These are phyloP conservation scores for Euzetes globulus DNA, from an alignment of 2,888 invertebrate species.

Conservation along the genomic window DNA sequence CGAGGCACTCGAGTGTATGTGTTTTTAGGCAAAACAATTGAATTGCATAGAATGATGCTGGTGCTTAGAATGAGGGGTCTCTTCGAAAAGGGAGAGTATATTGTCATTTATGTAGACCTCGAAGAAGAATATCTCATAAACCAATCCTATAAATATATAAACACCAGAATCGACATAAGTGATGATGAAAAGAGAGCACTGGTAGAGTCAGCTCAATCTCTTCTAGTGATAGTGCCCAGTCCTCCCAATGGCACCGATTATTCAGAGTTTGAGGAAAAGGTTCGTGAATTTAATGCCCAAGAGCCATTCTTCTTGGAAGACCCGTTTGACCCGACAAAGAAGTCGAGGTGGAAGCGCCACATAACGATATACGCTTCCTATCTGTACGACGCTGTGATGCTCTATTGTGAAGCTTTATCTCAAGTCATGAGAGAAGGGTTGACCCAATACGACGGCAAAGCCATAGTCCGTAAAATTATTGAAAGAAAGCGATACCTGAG, in stretches of 20 bases:
- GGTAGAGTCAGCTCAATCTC: conserved; percentile 40
- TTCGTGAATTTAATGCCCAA: conserved; percentile 66
- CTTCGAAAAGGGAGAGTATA: conserved; percentile 69
- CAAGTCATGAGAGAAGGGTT: conserved; percentile 55
- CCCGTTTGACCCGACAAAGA: background rate
- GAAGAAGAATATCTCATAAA: conserved; percentile 57
- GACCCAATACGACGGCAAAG: conserved; percentile 66
- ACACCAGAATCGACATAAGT: conserved; percentile 38
- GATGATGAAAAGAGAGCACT: conserved; percentile 30
- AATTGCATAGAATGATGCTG: conserved; percentile 72
- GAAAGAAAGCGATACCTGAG: conserved; percentile 75
- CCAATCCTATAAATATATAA: conserved; percentile 41
- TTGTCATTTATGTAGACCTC: conserved; percentile 79
- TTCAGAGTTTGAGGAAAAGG: conserved; percentile 67
- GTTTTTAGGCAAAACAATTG: conserved; percentile 78
- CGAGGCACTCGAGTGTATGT: conserved; percentile 83
- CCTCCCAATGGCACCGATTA: conserved; percentile 43
- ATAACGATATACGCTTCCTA: conserved; percentile 87
- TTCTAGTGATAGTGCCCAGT: conserved; percentile 41
- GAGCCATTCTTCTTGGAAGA: conserved; percentile 68
- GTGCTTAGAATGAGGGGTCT: conserved; percentile 67
- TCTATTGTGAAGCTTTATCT: conserved; percentile 80
- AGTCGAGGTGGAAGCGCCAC: conserved; percentile 48
- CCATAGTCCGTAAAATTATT: conserved; percentile 77
- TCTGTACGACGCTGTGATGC: conserved; percentile 54